Base-by-base conservation (phyloP, 2,797 vertebrate species). In the Avahi laniger region DNA sequence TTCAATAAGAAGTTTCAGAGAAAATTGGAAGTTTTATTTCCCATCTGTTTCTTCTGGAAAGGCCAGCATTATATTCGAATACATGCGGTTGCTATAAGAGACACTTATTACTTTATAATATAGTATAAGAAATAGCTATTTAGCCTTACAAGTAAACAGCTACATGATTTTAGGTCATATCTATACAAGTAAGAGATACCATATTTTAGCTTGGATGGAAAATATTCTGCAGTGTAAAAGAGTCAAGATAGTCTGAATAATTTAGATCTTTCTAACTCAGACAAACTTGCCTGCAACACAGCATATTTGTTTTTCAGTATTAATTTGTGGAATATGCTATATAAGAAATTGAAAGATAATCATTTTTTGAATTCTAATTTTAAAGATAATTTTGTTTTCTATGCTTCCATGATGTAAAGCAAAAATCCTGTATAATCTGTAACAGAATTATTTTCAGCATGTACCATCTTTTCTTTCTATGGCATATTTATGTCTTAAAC, bases 171-270 rank as follows among this genome's bases (percentile, higher is more conserved):
- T 78, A 95, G 9, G 24, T 78, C 35, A 30, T 84, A 94, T 81
- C 24, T 91, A 83, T 84, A 59, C 59, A 76, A 65, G 33, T 91
- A 97, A 96, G 2, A 87, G 67, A 88, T 89, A 87, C 1, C n/a
- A 90, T 70, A 80, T 61, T 95, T 87, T 90, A 70, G 7, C 63
- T 92, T 90, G 26, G 38, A 70, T 90, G 50, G 72, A 91, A 96
- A 95, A 79, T 81, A 85, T 79, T 92, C 78, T 95, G 65, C 43
- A 92, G 33, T 95, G 43, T 92, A 85, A 96, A 85, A 30, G n/a
- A 85, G 80, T 83, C 70, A 96, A 87, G 38, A 92, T 35, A 95
- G 35, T 83, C 59, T 84, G 94, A 96, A 94, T 95, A 93, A 80
- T 89, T 93, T 91, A 94, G 70, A 92, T 93, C 33, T 41, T 92